Conservation (phyloP, 2,888 invertebrate species). For the Xylophagus ater region DNA sequence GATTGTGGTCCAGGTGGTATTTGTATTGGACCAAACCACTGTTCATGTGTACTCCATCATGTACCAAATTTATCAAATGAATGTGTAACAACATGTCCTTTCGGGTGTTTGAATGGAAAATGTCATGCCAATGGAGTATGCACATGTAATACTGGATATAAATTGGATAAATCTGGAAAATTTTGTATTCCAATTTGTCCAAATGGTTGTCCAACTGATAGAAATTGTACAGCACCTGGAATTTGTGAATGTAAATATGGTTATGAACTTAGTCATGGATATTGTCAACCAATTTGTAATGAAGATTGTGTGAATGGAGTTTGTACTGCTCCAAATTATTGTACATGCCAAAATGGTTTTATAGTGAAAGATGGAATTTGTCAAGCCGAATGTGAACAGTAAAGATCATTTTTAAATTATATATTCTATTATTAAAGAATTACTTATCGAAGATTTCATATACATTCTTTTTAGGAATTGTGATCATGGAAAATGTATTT, state of each 20-base stretch:
- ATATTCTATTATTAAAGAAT: not conserved
- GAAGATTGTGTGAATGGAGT: conserved; percentile 20
- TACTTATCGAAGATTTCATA: not conserved
- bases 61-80: conserved; percentile 24
- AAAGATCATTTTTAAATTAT: not conserved
- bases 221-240: conserved; percentile 35
- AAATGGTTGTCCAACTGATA: conserved; percentile 40
- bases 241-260: conserved; percentile 25
- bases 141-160: conserved; percentile 47
- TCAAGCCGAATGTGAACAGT: conserved; percentile 19
- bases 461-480: conserved; percentile 3
- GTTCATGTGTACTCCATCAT: conserved; percentile 27
- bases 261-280: not conserved
- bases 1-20: conserved; percentile 24
- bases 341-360: conserved; percentile 41
- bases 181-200: conserved; percentile 46
- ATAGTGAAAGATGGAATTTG: conserved; percentile 15
- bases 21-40: conserved; percentile 25
- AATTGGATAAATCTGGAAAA: conserved; percentile 41
- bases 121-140: conserved; percentile 46
- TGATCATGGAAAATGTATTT: conserved; percentile 10
- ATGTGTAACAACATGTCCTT: conserved; percentile 49
- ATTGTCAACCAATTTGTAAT: conserved; percentile 18
- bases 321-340: conserved; percentile 44
- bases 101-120: conserved; percentile 49